Evolutionary conservation across 2,888 invertebrate species (phyloP).

Genomic region (Timema podura): DNA sequence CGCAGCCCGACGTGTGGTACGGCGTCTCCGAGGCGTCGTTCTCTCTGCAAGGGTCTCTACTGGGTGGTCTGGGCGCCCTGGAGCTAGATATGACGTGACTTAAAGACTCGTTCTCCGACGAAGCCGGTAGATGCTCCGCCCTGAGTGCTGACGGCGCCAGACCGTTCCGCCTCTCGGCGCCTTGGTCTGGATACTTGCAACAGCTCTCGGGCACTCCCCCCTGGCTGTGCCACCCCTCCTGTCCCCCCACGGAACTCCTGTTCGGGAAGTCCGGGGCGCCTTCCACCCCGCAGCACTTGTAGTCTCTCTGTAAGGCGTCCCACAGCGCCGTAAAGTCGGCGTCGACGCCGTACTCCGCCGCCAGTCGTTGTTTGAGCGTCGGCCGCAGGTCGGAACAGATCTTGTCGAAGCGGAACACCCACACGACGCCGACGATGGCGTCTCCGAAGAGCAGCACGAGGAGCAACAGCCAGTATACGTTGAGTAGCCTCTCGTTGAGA

Average conservation of each 20-base stretch:
- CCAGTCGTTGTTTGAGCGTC: slow-evolving; percentile 55
- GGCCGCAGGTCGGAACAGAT: slow-evolving; percentile 72
- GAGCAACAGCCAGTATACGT: slow-evolving; percentile 78
- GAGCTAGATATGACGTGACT: slow-evolving; percentile 39
- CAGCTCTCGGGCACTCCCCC: slow-evolving; percentile 22
- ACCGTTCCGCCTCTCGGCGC: slow-evolving; percentile 1
- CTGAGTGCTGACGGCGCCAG: slow-evolving; percentile 34
- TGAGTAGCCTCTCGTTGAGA: slow-evolving; percentile 74
- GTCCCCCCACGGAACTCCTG: slow-evolving; percentile 15
- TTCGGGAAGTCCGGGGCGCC: slow-evolving; percentile 48
- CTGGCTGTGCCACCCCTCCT: neutral
- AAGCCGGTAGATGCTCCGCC: slow-evolving; percentile 37
- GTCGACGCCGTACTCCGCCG: slow-evolving; percentile 69
- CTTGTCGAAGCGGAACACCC: slow-evolving; percentile 75
- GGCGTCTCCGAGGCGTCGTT: neutral
- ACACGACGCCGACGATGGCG: slow-evolving; percentile 77
- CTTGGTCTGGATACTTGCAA: slow-evolving; percentile 10
- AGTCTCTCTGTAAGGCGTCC: slow-evolving; percentile 71
- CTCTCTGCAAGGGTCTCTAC: slow-evolving; percentile 1
- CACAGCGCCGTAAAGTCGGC: slow-evolving; percentile 70
- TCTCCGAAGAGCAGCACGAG: slow-evolving; percentile 77
- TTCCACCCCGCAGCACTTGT: slow-evolving; percentile 74
- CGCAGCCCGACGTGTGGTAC: slow-evolving; percentile 56
- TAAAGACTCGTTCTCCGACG: slow-evolving; percentile 42
- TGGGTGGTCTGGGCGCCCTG: slow-evolving; percentile 40